These are phyloP conservation scores for Mythimna pallens DNA, from an alignment of 2,888 invertebrate genomes.

Conservation along the genomic window DNA sequence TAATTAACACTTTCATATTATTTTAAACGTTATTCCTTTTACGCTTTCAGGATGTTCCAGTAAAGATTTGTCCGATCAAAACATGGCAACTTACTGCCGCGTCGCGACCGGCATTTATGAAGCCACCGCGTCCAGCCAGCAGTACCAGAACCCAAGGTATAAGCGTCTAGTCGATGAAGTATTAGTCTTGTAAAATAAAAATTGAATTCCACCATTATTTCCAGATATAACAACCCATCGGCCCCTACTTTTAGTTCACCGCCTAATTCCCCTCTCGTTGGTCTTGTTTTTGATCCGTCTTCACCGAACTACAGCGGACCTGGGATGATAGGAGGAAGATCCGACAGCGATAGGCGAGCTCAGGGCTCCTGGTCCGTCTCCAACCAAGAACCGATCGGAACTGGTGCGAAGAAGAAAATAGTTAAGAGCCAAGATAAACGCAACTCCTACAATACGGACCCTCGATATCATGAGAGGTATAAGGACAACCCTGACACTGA, in stretches of 20 bases:
- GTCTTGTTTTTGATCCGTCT: slow-evolving; percentile 85
- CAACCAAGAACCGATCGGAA: slow-evolving; percentile 88
- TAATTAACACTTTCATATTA: neutral
- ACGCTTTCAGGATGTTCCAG: slow-evolving; percentile 76
- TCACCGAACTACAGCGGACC: slow-evolving; percentile 82
- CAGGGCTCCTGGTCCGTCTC: slow-evolving; percentile 83
- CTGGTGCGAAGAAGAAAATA: slow-evolving; percentile 88
- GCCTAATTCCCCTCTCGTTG: slow-evolving; percentile 86
- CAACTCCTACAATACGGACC: slow-evolving; percentile 78
- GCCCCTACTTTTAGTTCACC: slow-evolving; percentile 87
- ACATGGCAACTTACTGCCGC: slow-evolving; percentile 83
- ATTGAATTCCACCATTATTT: slow-evolving; percentile 69
- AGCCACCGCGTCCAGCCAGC: slow-evolving; percentile 80
- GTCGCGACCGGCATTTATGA: slow-evolving; percentile 84
- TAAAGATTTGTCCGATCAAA: slow-evolving; percentile 83
- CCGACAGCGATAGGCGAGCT: slow-evolving; percentile 80
- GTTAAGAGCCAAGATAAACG: slow-evolving; percentile 87
- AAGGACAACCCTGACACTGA: slow-evolving; percentile 82
- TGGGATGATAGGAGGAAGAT: slow-evolving; percentile 80
- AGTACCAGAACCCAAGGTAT: slow-evolving; percentile 84
- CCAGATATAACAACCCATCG: slow-evolving; percentile 84
- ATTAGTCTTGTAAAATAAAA: slow-evolving; percentile 37
- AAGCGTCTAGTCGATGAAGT: slow-evolving; percentile 47
- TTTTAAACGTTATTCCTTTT: slow-evolving; percentile 10
- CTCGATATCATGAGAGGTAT: slow-evolving; percentile 83